Evolutionary conservation across 1,140 invertebrate species (phyloP).

Genomic region (Bombus superbus): DNA sequence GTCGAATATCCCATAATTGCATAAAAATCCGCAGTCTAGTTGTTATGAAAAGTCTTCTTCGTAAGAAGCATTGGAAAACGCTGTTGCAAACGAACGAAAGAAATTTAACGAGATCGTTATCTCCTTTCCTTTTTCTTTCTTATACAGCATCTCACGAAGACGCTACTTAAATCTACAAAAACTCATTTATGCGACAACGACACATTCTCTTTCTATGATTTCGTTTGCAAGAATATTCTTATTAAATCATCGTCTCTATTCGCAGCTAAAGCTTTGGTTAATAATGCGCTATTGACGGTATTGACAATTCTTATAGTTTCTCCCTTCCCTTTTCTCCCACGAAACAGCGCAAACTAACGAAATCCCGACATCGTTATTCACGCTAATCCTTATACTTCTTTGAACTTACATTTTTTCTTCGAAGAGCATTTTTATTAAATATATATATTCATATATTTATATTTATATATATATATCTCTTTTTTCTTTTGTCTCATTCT

Average conservation of each 20-base stretch:
- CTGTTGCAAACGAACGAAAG: slow-evolving; percentile 1
- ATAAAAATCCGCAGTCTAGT: too few relatives aligned
- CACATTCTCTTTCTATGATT: slow-evolving; percentile 41
- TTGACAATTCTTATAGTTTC: slow-evolving; percentile 61
- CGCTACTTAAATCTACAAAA: slow-evolving; percentile 56
- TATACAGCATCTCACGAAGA: slow-evolving; percentile 55
- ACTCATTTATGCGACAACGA: slow-evolving; percentile 47
- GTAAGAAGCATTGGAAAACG: slow-evolving; percentile 8
- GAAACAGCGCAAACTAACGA: slow-evolving; percentile 51
- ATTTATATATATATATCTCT: slow-evolving; percentile 50
- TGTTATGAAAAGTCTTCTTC: background rate
- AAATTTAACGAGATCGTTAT: background rate
- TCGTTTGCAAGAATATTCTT: slow-evolving; percentile 72
- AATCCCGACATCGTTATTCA: slow-evolving; percentile 43
- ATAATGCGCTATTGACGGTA: slow-evolving; percentile 65
- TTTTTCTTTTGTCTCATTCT: slow-evolving; percentile 28
- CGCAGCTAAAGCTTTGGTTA: slow-evolving; percentile 68
- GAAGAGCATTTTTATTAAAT: slow-evolving; percentile 58
- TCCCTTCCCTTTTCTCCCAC: background rate
- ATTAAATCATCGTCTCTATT: slow-evolving; percentile 57
- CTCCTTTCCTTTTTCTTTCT: background rate
- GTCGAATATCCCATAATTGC: too few relatives aligned
- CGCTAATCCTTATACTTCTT: slow-evolving; percentile 58
- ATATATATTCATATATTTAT: slow-evolving; percentile 57
- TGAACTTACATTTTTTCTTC: slow-evolving; percentile 51